These are phyloP conservation scores for Pampus argenteus DNA, from an alignment of 2,797 vertebrate species.

Conservation along the genomic window DNA sequence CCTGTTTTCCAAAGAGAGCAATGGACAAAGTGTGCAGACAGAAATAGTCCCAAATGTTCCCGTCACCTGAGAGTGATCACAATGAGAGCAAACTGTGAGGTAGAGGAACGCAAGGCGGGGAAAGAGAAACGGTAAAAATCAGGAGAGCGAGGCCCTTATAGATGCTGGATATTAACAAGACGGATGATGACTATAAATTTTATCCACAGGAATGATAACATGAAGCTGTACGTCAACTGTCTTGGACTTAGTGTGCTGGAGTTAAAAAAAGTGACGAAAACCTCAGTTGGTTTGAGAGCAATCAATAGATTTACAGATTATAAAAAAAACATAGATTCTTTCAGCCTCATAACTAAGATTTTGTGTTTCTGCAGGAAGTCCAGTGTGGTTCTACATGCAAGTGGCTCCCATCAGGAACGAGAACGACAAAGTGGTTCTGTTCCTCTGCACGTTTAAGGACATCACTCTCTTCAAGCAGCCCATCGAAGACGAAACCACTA, in stretches of 20 bases:
- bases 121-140: slow-evolving; percentile 13
- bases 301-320: no score
- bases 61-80: slow-evolving; percentile 24
- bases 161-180: slow-evolving; percentile 11
- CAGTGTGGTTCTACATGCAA: slow-evolving; percentile 99
- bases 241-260: not conserved
- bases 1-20: no score
- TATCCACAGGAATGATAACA: not conserved
- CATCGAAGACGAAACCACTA: slow-evolving; percentile 95
- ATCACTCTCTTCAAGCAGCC: slow-evolving; percentile 99
- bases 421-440: slow-evolving; percentile 98
- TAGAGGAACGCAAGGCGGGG: not conserved
- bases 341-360: not conserved
- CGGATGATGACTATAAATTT: not conserved
- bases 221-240: not conserved
- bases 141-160: not conserved
- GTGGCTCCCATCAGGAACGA: slow-evolving; percentile 98
- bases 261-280: not conserved
- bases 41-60: slow-evolving; percentile 34
- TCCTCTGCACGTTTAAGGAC: slow-evolving; percentile 98
- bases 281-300: not conserved
- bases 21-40: slow-evolving; percentile 6
- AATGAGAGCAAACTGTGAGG: not conserved
- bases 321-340: no score
- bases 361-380: slow-evolving; percentile 89